Evolutionary conservation across 2,113 vertebrate genomes (phyloP).

Genomic region (Sigmodon hispidus): DNA sequence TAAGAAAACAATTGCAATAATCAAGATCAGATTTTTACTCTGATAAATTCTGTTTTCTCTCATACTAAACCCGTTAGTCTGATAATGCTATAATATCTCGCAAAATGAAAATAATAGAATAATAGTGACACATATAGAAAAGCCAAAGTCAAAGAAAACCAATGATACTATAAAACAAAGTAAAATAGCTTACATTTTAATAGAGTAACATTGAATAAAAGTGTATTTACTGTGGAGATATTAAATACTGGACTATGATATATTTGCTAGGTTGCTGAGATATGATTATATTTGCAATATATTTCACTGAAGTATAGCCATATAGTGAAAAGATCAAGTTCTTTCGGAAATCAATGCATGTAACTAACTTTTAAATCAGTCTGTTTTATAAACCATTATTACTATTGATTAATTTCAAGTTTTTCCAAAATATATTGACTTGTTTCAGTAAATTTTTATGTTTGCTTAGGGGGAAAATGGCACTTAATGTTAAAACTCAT

Average conservation of each 20-base stretch:
- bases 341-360: constrained; percentile 35
- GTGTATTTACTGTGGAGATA: not conserved
- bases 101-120: not conserved
- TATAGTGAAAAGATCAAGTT: not conserved
- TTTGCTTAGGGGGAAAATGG: not conserved
- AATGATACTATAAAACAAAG: not conserved
- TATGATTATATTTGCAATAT: not conserved
- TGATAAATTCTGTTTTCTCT: not conserved
- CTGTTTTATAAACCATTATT: not conserved
- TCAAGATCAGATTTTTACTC: not conserved
- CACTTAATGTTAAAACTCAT: constrained; percentile 7
- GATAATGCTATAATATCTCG: not conserved
- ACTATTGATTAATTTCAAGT: constrained; percentile 36
- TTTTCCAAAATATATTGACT: constrained; percentile 48
- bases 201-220: not conserved
- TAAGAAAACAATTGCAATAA: not conserved
- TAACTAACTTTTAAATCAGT: constrained; percentile 56
- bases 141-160: not conserved
- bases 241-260: not conserved
- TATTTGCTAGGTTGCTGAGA: not conserved
- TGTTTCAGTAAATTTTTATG: not conserved
- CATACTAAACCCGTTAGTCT: not conserved
- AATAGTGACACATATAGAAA: not conserved
- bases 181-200: not conserved
- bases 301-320: not conserved